Percentiles rank a stretch among this genome's conserved stretches.
These are phyloP conservation scores for Rhegmatorhina hoffmannsi DNA, from an alignment of 2,113 vertebrate genomes.

Conservation along the genomic window DNA sequence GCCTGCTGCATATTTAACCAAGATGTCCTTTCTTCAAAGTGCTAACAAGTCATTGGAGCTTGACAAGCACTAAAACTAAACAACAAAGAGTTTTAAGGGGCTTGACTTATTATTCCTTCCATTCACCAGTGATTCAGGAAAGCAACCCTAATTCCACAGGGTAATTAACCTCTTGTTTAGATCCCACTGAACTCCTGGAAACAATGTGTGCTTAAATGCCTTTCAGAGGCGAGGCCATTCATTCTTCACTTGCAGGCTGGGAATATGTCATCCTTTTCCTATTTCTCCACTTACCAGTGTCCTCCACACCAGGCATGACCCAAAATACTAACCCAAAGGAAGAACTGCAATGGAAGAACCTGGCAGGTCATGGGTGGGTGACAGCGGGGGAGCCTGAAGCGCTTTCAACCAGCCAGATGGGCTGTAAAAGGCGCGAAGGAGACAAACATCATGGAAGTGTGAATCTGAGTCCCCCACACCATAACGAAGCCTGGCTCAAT, in stretches of 20 bases:
- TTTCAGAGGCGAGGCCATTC: neutral
- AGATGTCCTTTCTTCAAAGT: slow-evolving; percentile 19
- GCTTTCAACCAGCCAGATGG: slow-evolving; percentile 41
- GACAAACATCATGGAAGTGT: slow-evolving; percentile 21
- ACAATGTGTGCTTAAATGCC: neutral
- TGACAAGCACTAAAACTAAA: slow-evolving; percentile 45
- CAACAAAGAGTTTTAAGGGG: slow-evolving; percentile 16
- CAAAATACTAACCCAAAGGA: neutral
- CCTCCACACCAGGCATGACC: neutral
- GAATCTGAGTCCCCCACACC: slow-evolving; percentile 45
- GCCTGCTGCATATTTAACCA: slow-evolving; percentile 55
- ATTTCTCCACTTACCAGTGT: neutral
- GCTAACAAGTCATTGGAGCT: slow-evolving; percentile 36
- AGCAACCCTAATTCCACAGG: slow-evolving; percentile 18
- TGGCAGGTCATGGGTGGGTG: neutral
- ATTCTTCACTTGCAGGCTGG: neutral
- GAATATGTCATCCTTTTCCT: neutral
- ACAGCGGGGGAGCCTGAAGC: neutral
- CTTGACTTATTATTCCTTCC: slow-evolving; percentile 27
- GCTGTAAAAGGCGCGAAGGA: neutral
- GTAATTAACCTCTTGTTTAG: slow-evolving; percentile 52
- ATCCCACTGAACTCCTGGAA: neutral
- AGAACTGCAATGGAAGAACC: neutral
- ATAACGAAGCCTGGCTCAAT: slow-evolving; percentile 55
- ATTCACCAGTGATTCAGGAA: neutral